These are phyloP conservation scores for Seira musarum DNA, from an alignment of 2,888 invertebrate genomes.

Conservation along the genomic window DNA sequence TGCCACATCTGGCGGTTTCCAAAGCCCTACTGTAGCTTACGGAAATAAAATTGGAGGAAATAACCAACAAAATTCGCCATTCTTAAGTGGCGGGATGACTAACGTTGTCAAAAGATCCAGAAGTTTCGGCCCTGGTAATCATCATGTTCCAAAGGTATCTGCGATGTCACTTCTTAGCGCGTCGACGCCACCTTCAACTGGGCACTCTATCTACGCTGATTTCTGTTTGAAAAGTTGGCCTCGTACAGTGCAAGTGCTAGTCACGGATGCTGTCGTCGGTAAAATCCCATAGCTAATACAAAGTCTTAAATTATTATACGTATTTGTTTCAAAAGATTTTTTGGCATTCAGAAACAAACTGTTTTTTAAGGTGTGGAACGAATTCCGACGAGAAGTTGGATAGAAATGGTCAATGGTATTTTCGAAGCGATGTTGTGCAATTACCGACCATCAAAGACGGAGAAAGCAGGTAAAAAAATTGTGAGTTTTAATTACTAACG, in stretches of 20 bases:
- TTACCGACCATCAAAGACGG: slow-evolving; percentile 34
- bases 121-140: slow-evolving; percentile 63
- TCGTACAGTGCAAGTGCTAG: slow-evolving; percentile 63
- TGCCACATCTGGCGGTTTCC: neutral
- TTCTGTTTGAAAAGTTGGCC: slow-evolving; percentile 68
- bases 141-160: slow-evolving; percentile 44
- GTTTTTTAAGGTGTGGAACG: slow-evolving; percentile 61
- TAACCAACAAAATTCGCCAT: too few relatives aligned
- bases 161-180: slow-evolving; percentile 24
- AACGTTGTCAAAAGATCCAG: slow-evolving; percentile 64
- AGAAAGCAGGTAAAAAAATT: too few relatives aligned
- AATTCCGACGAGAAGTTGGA: slow-evolving; percentile 66
- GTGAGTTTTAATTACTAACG: too few relatives aligned
- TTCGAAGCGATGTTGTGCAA: slow-evolving; percentile 65
- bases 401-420: slow-evolving; percentile 68
- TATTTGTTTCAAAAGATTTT: slow-evolving; percentile 4
- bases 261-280: slow-evolving; percentile 67
- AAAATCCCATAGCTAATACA: neutral
- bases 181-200: slow-evolving; percentile 8
- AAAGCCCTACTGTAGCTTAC: too few relatives aligned
- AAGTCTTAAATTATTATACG: neutral
- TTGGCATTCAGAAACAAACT: too few relatives aligned
- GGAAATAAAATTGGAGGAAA: too few relatives aligned
- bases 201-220: slow-evolving; percentile 58
- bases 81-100: too few relatives aligned